These are phyloP conservation scores for Bombus waltoni DNA, from an alignment of 1,140 invertebrate genomes.

Conservation along the genomic window DNA sequence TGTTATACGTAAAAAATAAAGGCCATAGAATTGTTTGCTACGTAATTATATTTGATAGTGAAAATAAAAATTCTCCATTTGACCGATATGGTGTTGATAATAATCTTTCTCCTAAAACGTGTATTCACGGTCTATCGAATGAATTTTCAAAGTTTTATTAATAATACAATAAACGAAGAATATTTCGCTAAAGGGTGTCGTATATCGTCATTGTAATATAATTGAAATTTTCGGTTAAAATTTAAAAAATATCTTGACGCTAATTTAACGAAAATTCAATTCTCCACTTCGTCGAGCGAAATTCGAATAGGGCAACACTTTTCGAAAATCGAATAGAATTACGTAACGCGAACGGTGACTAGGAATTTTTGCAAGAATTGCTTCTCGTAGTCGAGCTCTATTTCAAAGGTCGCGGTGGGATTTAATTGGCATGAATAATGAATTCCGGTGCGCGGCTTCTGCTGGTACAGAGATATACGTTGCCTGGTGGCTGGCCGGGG, in stretches of 20 bases:
- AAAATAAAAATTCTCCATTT: too few species aligned
- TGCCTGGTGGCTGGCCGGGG: conserved; percentile 51
- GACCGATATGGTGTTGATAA: too few species aligned
- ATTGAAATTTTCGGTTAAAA: background rate
- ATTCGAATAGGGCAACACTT: too few species aligned
- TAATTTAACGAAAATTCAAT: too few species aligned
- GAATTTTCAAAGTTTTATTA: too few species aligned
- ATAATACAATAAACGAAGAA: too few species aligned
- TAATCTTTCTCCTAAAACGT: background rate
- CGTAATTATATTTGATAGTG: too few species aligned
- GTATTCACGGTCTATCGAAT: too few species aligned
- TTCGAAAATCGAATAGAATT: background rate
- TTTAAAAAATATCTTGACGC: background rate
- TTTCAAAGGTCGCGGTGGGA: conserved; percentile 29
- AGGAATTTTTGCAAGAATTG: background rate
- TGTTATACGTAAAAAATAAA: too few species aligned
- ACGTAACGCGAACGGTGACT: too few species aligned
- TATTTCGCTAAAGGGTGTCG: background rate
- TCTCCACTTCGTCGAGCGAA: too few species aligned
- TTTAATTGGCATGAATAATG: conserved; percentile 79
- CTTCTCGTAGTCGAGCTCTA: background rate
- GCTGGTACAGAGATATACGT: conserved; percentile 30
- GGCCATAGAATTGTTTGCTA: too few species aligned
- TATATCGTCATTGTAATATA: background rate
- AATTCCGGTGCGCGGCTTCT: conserved; percentile 59